phyloP scores from a whole-genome alignment of 2,113 vertebrate species.

The Gallinago paraguaiae region DNA sequence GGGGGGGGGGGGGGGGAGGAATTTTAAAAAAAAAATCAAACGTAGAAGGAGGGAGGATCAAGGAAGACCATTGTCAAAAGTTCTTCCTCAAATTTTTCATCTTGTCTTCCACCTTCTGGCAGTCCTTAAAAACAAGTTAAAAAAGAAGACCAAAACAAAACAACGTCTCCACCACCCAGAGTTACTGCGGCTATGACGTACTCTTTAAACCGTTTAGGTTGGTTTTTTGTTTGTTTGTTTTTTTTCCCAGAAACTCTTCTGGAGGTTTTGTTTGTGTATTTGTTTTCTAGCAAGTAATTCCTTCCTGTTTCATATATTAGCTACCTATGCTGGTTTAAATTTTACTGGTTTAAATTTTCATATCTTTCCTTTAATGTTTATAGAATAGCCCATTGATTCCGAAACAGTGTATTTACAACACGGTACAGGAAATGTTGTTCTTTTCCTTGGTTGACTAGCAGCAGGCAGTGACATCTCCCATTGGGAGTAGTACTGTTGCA shows the following conservation, averaged over 20 bases:
- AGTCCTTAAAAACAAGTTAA: background rate
- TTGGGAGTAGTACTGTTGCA: background rate
- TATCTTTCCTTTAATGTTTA: background rate
- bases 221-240: background rate
- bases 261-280: background rate
- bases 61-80: background rate
- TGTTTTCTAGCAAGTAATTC: background rate
- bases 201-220: background rate
- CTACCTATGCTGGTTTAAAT: background rate
- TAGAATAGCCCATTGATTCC: background rate
- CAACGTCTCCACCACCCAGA: accelerated
- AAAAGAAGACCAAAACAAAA: background rate
- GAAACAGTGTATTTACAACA: background rate
- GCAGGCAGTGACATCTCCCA: background rate
- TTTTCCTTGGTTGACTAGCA: background rate
- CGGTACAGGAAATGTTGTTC: accelerated
- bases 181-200: background rate
- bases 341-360: background rate
- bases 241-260: background rate
- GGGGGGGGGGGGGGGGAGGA: accelerated
- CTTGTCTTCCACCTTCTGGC: background rate
- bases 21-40: accelerated
- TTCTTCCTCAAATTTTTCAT: background rate
- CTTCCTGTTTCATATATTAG: background rate
- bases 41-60: background rate